phyloP scores from a whole-genome alignment of 2,797 vertebrate genomes.

The Myotis pilosus region DNA sequence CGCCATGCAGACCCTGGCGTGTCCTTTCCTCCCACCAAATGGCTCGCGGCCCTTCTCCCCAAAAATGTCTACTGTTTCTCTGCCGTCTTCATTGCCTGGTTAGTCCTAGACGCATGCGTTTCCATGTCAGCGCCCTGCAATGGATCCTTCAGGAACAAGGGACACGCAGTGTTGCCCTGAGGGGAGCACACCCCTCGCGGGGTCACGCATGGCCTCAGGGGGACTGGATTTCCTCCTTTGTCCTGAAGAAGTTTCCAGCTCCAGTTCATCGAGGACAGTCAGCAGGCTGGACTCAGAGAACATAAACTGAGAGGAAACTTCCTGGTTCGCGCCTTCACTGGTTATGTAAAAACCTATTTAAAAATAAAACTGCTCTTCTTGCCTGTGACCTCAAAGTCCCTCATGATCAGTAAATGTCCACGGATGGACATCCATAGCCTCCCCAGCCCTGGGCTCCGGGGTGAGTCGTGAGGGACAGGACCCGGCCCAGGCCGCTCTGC shows the following conservation, averaged over 20 bases:
- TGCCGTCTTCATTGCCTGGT: neutral
- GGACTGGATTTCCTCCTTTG: neutral
- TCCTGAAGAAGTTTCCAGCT: neutral
- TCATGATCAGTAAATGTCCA: neutral
- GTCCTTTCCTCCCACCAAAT: neutral
- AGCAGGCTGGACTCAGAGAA: neutral
- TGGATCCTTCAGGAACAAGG: neutral
- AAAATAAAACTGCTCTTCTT: neutral
- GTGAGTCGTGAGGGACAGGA: neutral
- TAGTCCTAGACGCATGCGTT: neutral
- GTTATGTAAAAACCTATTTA: neutral
- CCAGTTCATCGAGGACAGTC: neutral
- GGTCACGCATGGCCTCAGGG: fast-evolving
- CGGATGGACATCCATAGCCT: too few species aligned
- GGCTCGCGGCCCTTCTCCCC: neutral
- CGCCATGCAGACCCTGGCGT: fast-evolving
- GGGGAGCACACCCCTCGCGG: fast-evolving
- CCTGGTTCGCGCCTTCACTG: neutral
- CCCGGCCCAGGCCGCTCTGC: neutral
- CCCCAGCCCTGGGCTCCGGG: too few species aligned
- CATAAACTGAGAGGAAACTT: neutral
- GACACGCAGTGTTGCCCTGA: fast-evolving
- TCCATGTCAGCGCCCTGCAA: neutral
- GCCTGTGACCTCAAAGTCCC: neutral
- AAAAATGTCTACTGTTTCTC: neutral